These are phyloP conservation scores for Brachypterus glaber DNA, from an alignment of 2,888 invertebrate species.

Conservation along the genomic window DNA sequence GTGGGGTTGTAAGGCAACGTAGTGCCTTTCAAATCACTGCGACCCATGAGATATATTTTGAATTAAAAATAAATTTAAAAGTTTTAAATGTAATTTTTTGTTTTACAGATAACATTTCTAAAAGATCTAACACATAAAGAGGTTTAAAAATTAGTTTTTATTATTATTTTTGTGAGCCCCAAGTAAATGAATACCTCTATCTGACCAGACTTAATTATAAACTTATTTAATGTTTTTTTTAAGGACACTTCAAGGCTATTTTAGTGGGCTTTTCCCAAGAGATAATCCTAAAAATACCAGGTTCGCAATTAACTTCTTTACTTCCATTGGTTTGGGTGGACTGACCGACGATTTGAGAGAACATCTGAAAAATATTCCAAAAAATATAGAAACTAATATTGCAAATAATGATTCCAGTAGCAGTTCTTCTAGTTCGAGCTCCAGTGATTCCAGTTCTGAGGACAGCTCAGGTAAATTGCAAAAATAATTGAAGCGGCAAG, in stretches of 20 bases:
- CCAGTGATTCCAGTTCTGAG: conserved; percentile 12
- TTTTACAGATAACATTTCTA: too few relatives aligned
- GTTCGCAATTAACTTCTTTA: conserved; percentile 97
- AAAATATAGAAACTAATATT: conserved; percentile 36
- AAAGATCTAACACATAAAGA: too few relatives aligned
- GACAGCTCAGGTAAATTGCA: conserved; percentile 28
- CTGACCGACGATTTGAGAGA: conserved; percentile 87
- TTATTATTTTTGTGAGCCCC: background rate
- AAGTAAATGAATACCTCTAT: background rate
- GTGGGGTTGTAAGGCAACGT: too few relatives aligned
- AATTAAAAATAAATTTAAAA: too few relatives aligned
- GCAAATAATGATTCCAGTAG: conserved; percentile 22
- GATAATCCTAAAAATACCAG: conserved; percentile 94
- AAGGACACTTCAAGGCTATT: conserved; percentile 75
- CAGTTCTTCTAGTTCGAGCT: conserved; percentile 10
- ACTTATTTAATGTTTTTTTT: conserved; percentile 30
- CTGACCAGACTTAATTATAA: conserved; percentile 3
- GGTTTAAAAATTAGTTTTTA: too few relatives aligned
- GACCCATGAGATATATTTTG: too few relatives aligned
- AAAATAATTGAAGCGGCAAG: too few relatives aligned
- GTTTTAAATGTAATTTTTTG: too few relatives aligned
- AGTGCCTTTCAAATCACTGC: too few relatives aligned
- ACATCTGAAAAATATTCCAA: conserved; percentile 73
- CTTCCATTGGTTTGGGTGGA: conserved; percentile 92
- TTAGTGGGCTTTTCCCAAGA: conserved; percentile 87